Evolutionary conservation across 2,888 invertebrate species (phyloP), one percentile per base, ranked within the genome.

Genomic region (Argynnis bischoffii): DNA sequence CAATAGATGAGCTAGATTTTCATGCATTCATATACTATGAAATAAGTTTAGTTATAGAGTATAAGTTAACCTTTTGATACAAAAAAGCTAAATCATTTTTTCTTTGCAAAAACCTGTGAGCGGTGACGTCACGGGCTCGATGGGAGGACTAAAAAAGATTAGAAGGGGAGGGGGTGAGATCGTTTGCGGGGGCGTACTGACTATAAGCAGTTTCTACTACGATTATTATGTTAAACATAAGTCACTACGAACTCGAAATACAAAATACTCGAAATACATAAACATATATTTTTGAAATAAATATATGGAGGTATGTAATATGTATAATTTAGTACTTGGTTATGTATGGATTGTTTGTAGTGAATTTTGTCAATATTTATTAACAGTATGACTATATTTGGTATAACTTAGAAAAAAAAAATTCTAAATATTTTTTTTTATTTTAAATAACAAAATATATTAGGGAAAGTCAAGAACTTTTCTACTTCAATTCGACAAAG

Each of bases 91-190:
- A 82, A 82, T 85, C 80, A 82, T 85, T 85, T 89, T 91, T 90
- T 88, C 85, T 85, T 86, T 87, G 86, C 83, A 84, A 86, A 87
- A 88, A 69, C 88, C 83, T 82, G 80, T 83, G 84, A 88, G 86
- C 84, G 80, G 89, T 92, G 92, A 92, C 92, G 92, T 92, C 92
- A 92, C 87, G 79, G 82, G 78, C 80, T 82, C 77, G 80, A 74
- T 74, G 82, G 88, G 86, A 79, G 86, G 85, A 82, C 82, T 85
- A 82, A 84, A 86, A 87, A 86, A 85, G 88, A 90, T 90, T 89
- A 89, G 89, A 86, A 80, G 76, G 81, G 77, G 81, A 78, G 75
- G 82, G 73, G 79, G 78, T 63, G 76, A 76, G 74, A 77, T 75
- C 76, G 75, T 75, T 71, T 74, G 81, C 78, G 84, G 82, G 82